A percentile compares a stretch with the other conserved stretches of the same genome.
phyloP scores from a whole-genome alignment of 2,888 invertebrate genomes.

The Drosophila atripex region DNA sequence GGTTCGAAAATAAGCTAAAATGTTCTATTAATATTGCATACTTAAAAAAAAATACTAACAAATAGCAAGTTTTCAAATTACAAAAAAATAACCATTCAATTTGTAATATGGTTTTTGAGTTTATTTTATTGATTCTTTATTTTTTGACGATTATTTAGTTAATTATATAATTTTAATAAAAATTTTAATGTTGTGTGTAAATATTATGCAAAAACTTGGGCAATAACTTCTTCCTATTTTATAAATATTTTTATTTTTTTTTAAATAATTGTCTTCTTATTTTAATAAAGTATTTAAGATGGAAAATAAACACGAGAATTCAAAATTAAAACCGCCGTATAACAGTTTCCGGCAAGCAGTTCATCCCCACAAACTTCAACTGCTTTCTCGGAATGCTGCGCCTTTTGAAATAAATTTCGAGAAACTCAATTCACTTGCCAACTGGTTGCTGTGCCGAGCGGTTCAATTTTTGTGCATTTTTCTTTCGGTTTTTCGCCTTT shows the following conservation, averaged over 20 bases:
- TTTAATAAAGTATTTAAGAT: not conserved
- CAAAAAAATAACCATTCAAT: too few relatives aligned
- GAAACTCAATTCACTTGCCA: slow-evolving; percentile 37
- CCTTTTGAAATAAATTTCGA: not conserved
- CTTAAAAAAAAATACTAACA: not conserved
- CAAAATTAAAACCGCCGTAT: not conserved
- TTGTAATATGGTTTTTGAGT: too few relatives aligned
- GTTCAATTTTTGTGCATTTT: slow-evolving; percentile 5
- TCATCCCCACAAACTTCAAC: not conserved
- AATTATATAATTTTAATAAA: too few relatives aligned
- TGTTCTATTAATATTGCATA: not conserved
- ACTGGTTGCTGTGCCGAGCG: slow-evolving; percentile 41
- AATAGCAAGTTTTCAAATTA: not conserved
- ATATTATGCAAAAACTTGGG: too few relatives aligned
- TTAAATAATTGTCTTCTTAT: too few relatives aligned
- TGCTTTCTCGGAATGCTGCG: not conserved
- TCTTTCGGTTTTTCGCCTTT: not conserved
- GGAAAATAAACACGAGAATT: not conserved
- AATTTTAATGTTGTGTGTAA: too few relatives aligned
- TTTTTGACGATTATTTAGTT: too few relatives aligned
- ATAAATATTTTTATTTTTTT: too few relatives aligned
- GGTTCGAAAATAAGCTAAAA: slow-evolving; percentile 1
- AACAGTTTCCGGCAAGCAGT: slow-evolving; percentile 14
- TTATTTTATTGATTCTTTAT: too few relatives aligned
- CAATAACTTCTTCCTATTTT: too few relatives aligned